Conservation (phyloP, 2,113 vertebrate species). For the Labeo rohita region DNA sequence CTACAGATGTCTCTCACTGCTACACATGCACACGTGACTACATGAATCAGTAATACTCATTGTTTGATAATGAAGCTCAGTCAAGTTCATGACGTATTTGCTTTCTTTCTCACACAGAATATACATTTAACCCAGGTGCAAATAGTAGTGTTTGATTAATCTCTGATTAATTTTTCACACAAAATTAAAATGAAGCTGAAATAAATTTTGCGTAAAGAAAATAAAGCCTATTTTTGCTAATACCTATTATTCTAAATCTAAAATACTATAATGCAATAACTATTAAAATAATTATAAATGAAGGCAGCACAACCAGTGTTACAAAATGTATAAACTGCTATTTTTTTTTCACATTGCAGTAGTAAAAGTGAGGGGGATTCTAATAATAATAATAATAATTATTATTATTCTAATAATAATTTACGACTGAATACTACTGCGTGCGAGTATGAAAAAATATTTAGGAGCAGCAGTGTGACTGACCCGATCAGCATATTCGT, state of each 20-base stretch:
- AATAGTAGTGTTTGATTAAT: too few species aligned
- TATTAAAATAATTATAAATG: not conserved
- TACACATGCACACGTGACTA: not conserved
- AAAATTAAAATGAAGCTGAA: not conserved
- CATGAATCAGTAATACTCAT: not conserved
- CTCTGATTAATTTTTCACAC: not conserved
- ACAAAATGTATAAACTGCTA: not conserved
- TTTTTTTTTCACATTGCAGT: too few species aligned
- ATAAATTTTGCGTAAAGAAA: not conserved
- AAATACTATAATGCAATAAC: not conserved
- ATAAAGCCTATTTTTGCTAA: not conserved
- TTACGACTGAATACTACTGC: too few species aligned
- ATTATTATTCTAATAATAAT: not conserved
- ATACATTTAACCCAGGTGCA: not conserved
- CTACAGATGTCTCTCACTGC: conserved; percentile 41
- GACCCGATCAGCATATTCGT: too few species aligned
- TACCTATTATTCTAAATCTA: not conserved
- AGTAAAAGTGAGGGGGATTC: too few species aligned
- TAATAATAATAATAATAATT: not conserved
- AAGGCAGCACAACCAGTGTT: not conserved
- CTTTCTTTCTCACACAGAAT: not conserved
- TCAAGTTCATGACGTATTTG: not conserved
- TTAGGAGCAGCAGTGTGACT: too few species aligned
- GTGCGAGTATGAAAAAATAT: too few species aligned
- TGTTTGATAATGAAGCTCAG: not conserved